Evolutionary conservation across 1,140 invertebrate species (phyloP).

Genomic region (Neoseiulus cucumeris): DNA sequence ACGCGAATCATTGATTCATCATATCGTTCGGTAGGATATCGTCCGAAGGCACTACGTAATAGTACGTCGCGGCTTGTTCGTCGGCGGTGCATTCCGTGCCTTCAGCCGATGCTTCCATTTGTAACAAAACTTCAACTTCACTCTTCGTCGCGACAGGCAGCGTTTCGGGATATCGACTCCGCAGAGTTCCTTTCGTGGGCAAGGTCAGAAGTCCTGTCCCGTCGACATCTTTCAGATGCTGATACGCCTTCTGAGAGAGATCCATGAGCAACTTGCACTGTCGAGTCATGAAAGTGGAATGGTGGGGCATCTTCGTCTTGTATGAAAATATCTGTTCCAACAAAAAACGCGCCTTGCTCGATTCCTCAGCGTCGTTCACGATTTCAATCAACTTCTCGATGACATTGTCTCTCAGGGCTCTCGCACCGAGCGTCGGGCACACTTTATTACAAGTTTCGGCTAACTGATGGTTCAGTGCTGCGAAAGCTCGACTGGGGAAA

Average conservation of each 20-base stretch:
- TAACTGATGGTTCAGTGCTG: background rate
- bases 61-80: background rate
- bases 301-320: background rate
- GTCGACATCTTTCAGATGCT: background rate
- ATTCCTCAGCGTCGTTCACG: background rate
- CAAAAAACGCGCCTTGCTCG: background rate
- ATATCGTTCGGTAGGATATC: background rate
- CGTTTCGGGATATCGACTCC: background rate
- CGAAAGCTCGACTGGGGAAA: background rate
- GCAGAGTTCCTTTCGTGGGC: background rate
- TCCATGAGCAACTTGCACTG: background rate
- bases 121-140: background rate
- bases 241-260: background rate
- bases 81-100: background rate
- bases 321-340: background rate
- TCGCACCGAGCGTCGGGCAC: background rate
- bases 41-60: background rate
- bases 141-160: background rate
- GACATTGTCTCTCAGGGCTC: background rate
- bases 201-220: background rate
- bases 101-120: background rate
- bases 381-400: background rate
- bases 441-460: background rate
- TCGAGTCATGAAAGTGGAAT: background rate
- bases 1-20: background rate